phyloP scores from a whole-genome alignment of 2,113 vertebrate genomes.

The Chloroceryle aenea region DNA sequence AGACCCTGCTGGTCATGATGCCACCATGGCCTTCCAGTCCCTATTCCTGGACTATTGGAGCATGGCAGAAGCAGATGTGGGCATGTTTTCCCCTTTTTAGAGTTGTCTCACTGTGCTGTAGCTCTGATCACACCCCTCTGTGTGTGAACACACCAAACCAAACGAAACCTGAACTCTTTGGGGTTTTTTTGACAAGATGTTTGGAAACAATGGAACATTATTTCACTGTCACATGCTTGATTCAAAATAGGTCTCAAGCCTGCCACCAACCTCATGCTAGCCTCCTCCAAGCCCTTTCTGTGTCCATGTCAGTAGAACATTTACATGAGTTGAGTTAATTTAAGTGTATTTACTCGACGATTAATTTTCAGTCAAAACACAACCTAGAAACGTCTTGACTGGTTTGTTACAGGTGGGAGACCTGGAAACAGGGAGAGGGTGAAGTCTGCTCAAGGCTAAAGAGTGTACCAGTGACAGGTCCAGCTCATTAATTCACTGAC shows the following conservation, averaged over 20 bases:
- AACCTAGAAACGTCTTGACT: background rate
- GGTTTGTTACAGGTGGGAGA: background rate
- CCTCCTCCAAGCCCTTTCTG: background rate
- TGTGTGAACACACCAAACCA: background rate
- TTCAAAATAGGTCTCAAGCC: background rate
- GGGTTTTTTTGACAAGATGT: background rate
- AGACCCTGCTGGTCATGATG: background rate
- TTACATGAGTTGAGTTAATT: background rate
- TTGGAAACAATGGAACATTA: background rate
- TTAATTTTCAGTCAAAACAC: background rate
- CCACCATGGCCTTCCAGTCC: background rate
- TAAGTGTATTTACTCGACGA: background rate
- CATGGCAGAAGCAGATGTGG: background rate
- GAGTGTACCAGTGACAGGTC: background rate
- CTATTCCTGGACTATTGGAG: background rate
- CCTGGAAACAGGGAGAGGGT: background rate
- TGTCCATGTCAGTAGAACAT: background rate
- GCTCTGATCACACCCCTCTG: background rate
- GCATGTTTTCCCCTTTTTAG: background rate
- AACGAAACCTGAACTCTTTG: background rate
- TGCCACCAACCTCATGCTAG: fast-evolving
- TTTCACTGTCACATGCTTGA: background rate
- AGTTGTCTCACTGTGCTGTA: background rate
- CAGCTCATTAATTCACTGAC: background rate
- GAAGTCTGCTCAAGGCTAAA: background rate